Conservation (phyloP, 2,113 vertebrate species). For the Pedetes capensis region DNA sequence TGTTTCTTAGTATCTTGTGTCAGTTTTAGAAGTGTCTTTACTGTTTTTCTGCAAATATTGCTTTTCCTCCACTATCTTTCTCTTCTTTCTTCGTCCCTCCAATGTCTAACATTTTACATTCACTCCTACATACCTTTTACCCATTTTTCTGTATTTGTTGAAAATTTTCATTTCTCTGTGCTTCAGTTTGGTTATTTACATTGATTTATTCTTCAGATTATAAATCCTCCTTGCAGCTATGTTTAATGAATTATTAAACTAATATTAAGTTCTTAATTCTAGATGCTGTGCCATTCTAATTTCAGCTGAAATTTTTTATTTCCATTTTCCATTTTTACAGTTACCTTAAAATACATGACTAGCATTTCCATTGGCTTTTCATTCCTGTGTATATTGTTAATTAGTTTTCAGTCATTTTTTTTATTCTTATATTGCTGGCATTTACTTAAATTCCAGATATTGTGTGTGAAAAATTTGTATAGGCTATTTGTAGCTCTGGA, state of each 20-base stretch:
- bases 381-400: too few species aligned
- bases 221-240: background rate
- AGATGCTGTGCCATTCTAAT: background rate
- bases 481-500: background rate
- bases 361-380: background rate
- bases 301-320: background rate
- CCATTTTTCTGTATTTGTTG: background rate
- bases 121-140: background rate
- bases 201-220: background rate
- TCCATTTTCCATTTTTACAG: background rate
- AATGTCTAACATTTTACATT: background rate
- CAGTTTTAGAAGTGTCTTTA: background rate
- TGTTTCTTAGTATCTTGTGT: background rate
- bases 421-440: too few species aligned
- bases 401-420: background rate
- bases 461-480: background rate
- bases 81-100: background rate
- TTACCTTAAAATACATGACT: background rate
- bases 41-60: background rate
- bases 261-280: background rate
- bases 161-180: background rate
- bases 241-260: background rate
- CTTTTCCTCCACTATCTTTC: background rate
- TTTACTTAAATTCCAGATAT: background rate
- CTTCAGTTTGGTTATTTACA: background rate